phyloP scores from a whole-genome alignment of 2,888 invertebrate species.

The Chorisops tibialis region DNA sequence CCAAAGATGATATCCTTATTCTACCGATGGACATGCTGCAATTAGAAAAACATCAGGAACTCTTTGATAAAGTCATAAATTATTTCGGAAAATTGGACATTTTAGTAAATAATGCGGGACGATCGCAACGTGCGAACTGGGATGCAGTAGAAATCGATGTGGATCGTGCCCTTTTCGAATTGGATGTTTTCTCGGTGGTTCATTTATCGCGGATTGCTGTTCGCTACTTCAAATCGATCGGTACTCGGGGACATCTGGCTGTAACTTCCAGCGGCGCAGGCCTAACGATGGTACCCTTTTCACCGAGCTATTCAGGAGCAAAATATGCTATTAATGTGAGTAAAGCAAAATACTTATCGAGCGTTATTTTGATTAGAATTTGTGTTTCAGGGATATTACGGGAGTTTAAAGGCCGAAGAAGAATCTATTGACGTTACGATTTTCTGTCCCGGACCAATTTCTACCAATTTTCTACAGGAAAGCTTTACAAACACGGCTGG shows the following conservation, averaged over 20 bases:
- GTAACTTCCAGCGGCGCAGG: conserved; percentile 74
- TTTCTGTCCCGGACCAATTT: conserved; percentile 74
- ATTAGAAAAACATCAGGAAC: conserved; percentile 58
- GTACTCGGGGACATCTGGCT: conserved; percentile 64
- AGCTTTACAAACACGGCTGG: conserved; percentile 65
- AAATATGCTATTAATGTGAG: conserved; percentile 75
- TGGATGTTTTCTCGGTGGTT: conserved; percentile 72
- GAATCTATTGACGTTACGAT: conserved; percentile 62
- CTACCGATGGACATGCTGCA: conserved; percentile 67
- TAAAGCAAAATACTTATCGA: conserved; percentile 18
- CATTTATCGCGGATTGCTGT: conserved; percentile 68
- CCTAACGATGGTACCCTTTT: conserved; percentile 63
- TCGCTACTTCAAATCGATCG: conserved; percentile 57
- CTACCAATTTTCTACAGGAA: conserved; percentile 65
- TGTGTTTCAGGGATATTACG: conserved; percentile 66
- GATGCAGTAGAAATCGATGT: conserved; percentile 67
- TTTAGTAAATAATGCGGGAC: conserved; percentile 76
- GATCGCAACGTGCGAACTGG: conserved; percentile 73
- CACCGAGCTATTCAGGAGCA: conserved; percentile 67
- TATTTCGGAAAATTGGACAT: conserved; percentile 73
- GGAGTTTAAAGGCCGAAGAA: conserved; percentile 58
- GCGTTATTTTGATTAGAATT: not conserved
- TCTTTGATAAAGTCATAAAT: conserved; percentile 60
- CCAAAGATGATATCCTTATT: conserved; percentile 62
- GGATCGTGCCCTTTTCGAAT: conserved; percentile 69